A percentile compares a stretch with the other conserved stretches of the same genome.
These are phyloP conservation scores for Lates japonicus DNA, from an alignment of 2,797 vertebrate species.

Conservation along the genomic window DNA sequence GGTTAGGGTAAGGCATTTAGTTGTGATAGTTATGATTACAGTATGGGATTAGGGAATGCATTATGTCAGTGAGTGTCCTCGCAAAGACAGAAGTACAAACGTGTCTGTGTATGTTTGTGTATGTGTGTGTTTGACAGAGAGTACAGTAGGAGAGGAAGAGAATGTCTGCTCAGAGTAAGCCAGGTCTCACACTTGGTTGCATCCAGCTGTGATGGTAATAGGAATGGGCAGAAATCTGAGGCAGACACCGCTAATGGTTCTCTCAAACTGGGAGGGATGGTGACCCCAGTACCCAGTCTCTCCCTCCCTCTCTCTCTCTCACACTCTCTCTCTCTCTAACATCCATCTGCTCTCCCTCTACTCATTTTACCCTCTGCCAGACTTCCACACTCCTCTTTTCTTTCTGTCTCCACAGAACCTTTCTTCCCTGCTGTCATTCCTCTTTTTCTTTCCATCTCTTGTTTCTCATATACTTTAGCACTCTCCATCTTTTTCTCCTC, in stretches of 20 bases:
- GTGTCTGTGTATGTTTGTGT: background rate
- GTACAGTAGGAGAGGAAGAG: conserved; percentile 42
- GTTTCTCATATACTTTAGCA: conserved; percentile 17
- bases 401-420: background rate
- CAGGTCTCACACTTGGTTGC: conserved; percentile 49
- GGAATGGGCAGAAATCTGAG: conserved; percentile 86
- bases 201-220: conserved; percentile 85
- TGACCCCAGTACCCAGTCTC: conserved; percentile 52
- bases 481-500: background rate
- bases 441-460: conserved; percentile 7
- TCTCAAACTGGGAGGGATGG: conserved; percentile 77
- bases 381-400: conserved; percentile 14
- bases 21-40: no score
- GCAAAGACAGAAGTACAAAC: no score
- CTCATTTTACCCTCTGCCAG: conserved; percentile 32
- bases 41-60: no score
- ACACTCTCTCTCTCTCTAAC: background rate
- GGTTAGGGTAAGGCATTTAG: no score
- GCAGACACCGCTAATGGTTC: conserved; percentile 88
- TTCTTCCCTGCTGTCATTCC: conserved; percentile 1
- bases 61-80: no score
- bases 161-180: conserved; percentile 32
- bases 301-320: background rate
- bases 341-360: conserved; percentile 34
- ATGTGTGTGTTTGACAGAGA: background rate